Evolutionary conservation across 2,113 vertebrate genomes (phyloP).

Genomic region (western clawed frog (Xenopus tropicalis)): UCB_Xtro_10.0 CM004448.2:124302001-124302500

Average conservation of each 20-base stretch:
- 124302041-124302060: slow-evolving; percentile 31
- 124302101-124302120: slow-evolving; percentile 28
- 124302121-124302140: slow-evolving; percentile 25
- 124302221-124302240: background rate
- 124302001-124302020: slow-evolving; percentile 15
- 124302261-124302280: no score
- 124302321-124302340: no score
- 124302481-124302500: no score
- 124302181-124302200: slow-evolving; percentile 23
- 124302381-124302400: no score
- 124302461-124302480: no score
- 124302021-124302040: slow-evolving; percentile 18
- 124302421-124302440: no score
- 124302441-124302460: no score
- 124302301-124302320: no score
- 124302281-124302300: no score
- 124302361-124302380: no score
- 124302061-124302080: slow-evolving; percentile 33
- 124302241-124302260: background rate
- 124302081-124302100: slow-evolving; percentile 25
- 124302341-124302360: no score
- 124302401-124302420: no score
- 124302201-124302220: slow-evolving; percentile 13
- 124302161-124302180: slow-evolving; percentile 34
- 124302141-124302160: slow-evolving; percentile 33